These are phyloP conservation scores for Bradynema listronoti DNA, from an alignment of 1,140 invertebrate genomes.

Conservation along the genomic window DNA sequence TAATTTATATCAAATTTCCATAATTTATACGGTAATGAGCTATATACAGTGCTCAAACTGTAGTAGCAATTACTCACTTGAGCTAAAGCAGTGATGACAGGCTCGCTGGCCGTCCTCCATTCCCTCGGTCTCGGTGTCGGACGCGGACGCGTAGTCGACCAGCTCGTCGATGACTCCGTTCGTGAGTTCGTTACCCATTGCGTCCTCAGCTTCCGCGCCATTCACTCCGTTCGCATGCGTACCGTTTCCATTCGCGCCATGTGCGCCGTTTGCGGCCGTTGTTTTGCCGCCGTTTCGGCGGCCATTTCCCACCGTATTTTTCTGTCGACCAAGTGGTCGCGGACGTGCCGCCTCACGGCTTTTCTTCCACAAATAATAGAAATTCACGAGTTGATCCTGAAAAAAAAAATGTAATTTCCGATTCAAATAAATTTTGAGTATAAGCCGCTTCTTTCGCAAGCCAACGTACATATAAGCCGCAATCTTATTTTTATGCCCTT, in stretches of 20 bases:
- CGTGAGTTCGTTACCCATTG: neutral
- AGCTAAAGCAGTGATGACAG: slow-evolving; percentile 66
- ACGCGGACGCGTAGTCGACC: slow-evolving; percentile 49
- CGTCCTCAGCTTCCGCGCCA: neutral
- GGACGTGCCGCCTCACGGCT: slow-evolving; percentile 83
- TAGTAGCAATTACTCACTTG: slow-evolving; percentile 60
- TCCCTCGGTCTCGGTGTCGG: slow-evolving; percentile 88
- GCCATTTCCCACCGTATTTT: slow-evolving; percentile 21
- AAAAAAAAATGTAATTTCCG: slow-evolving; percentile 51
- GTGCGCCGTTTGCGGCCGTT: neutral
- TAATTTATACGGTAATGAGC: too few species aligned
- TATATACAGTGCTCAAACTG: too few species aligned
- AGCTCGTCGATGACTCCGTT: slow-evolving; percentile 42
- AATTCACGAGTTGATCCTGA: slow-evolving; percentile 87
- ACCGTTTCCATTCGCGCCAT: neutral
- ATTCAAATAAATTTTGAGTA: too few species aligned
- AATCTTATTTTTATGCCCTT: too few species aligned
- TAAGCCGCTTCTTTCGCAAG: too few species aligned
- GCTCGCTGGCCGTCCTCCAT: slow-evolving; percentile 68
- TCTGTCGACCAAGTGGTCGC: slow-evolving; percentile 47
- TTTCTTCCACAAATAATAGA: slow-evolving; percentile 99
- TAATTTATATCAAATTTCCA: too few species aligned
- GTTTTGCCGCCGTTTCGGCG: slow-evolving; percentile 26
- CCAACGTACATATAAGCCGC: too few species aligned
- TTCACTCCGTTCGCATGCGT: slow-evolving; percentile 7